Base-by-base conservation (phyloP, 2,797 vertebrate species). In the Lutjanus campechanus region DNA sequence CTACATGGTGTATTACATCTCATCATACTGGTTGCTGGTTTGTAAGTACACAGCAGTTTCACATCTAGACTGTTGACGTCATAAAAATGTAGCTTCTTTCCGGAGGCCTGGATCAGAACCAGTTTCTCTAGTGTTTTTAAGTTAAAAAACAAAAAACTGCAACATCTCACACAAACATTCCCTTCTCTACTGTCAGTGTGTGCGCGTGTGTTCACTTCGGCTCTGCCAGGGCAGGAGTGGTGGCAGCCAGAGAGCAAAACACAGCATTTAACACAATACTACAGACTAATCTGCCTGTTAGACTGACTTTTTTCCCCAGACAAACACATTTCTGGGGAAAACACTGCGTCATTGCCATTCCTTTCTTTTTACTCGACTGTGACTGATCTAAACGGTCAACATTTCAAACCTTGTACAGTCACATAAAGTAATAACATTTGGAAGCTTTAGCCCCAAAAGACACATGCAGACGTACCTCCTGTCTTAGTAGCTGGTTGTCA, bases 401-500 rank as follows among this genome's bases (percentile, higher is more conserved):
- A 41, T 25, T 19, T 71, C 2, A 53, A 40, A 69, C 17, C 51
- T 61, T 69, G 15, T 15, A n/a, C 17, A 6, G 22, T n/a, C 9
- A 11, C 1, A 25, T n/a, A 25, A 36, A 51, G 40, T 51, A 43
- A 40, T 5, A 15, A 46, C 1, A 16, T 8, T 41, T 4, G 0
- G 12, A 19, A 50, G 49, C 15, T 46, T 58, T 20, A 5, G 41
- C 15, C n/a, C 8, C 46, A 54, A 36, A 56, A 5, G 12, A 25
- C 51, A 9, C 9, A 3, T 11, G 29, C 29, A 56, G 36, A 61
- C 22, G 3, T 77, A 98, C 97, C 96, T 98, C 97, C 84, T 98
- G 97, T 83, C 97, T 92, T 7, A 98, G 95, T 0, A 98, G 95
- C 76, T 98, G 97, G 53, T 98, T 99, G 93, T 98, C 97, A 76